Conservation (phyloP, 2,888 invertebrate species). For the Tuta absoluta region DNA sequence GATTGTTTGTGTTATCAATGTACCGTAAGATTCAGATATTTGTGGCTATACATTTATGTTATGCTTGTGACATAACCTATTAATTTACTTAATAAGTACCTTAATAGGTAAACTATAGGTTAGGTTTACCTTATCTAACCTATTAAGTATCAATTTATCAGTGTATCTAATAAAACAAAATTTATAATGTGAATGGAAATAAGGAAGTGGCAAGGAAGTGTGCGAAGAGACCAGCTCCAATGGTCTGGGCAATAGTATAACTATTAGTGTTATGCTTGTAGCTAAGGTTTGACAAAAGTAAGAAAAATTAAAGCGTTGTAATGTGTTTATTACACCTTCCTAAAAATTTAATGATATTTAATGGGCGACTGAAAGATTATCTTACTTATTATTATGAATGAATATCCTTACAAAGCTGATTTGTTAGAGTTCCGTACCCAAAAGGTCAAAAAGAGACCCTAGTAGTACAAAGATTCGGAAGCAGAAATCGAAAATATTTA, state of each 20-base stretch:
- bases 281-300: neutral
- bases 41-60: conserved; percentile 3
- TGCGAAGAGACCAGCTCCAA: conserved; percentile 11
- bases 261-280: neutral
- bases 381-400: too few relatives aligned
- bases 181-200: conserved; percentile 14
- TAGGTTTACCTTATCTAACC: too few relatives aligned
- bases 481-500: too few relatives aligned
- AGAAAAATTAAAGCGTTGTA: neutral
- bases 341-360: too few relatives aligned
- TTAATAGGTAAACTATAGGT: too few relatives aligned
- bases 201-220: conserved; percentile 18
- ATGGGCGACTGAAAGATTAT: too few relatives aligned
- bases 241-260: neutral
- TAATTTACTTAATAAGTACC: too few relatives aligned
- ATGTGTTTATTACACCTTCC: too few relatives aligned
- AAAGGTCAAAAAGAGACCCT: too few relatives aligned
- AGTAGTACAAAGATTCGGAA: too few relatives aligned
- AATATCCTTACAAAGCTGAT: too few relatives aligned
- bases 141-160: conserved; percentile 11
- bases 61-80: conserved; percentile 8
- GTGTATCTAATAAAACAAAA: conserved; percentile 17
- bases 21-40: conserved; percentile 16
- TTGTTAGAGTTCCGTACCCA: too few relatives aligned
- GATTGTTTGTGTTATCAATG: neutral